These are phyloP conservation scores for Metallyticus violacea DNA, from an alignment of 2,888 invertebrate genomes.

Conservation along the genomic window DNA sequence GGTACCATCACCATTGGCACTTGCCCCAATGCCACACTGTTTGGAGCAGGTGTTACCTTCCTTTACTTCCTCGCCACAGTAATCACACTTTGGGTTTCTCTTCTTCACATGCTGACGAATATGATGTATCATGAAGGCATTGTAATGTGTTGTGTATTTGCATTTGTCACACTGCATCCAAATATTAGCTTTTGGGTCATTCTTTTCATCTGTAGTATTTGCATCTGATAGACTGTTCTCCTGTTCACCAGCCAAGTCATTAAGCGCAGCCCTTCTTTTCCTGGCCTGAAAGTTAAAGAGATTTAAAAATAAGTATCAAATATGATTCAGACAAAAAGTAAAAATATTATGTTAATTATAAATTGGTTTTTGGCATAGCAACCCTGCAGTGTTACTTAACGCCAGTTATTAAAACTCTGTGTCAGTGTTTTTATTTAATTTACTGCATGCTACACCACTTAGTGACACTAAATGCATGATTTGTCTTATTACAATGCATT, in stretches of 20 bases:
- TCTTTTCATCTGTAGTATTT: slow-evolving; percentile 17
- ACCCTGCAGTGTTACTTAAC: no score
- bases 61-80: slow-evolving; percentile 21
- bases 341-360: no score
- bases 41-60: slow-evolving; percentile 11
- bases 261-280: slow-evolving; percentile 35
- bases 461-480: no score
- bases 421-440: no score
- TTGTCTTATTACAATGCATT: no score
- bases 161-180: slow-evolving; percentile 47
- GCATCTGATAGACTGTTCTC: slow-evolving; percentile 19
- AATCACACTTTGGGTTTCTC: slow-evolving; percentile 30
- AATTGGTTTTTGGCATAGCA: no score
- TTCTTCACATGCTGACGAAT: slow-evolving; percentile 39
- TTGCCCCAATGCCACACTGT: slow-evolving; percentile 1
- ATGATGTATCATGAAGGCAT: slow-evolving; percentile 43
- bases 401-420: no score
- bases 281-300: slow-evolving; percentile 29
- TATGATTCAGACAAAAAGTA: no score
- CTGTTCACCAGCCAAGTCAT: slow-evolving; percentile 25
- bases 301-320: no score
- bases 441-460: no score
- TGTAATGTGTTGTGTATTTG: slow-evolving; percentile 43
- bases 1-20: background rate
- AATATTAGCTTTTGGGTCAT: slow-evolving; percentile 36